Evolutionary conservation across 2,113 vertebrate genomes (phyloP).

Genomic region (Ondatra zibethicus): DNA sequence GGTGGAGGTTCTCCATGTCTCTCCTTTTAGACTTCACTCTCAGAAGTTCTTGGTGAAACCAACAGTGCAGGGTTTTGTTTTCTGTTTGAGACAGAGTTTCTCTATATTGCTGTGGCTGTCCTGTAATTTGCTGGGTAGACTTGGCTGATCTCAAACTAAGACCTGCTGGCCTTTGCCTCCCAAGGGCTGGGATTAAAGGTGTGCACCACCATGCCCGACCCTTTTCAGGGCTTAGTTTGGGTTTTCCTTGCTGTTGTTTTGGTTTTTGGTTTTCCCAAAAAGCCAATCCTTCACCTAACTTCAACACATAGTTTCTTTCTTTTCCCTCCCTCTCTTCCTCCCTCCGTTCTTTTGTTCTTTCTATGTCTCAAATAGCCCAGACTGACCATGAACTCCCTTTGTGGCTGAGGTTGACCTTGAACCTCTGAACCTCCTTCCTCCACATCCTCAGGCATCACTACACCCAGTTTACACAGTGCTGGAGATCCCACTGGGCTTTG

Average conservation of each 20-base stretch:
- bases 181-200: neutral
- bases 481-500: neutral
- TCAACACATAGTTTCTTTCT: neutral
- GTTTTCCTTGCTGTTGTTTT: neutral
- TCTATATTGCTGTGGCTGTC: neutral
- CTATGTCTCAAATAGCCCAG: neutral
- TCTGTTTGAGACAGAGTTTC: neutral
- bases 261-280: neutral
- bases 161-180: neutral
- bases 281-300: neutral
- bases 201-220: neutral
- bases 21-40: neutral
- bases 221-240: neutral
- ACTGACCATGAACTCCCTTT: neutral
- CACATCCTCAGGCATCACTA: too few species aligned
- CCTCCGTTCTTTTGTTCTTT: neutral
- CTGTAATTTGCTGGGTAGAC: neutral
- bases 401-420: neutral
- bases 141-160: neutral
- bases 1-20: neutral
- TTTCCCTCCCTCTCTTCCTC: neutral
- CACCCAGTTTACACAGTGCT: too few species aligned
- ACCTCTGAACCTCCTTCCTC: neutral
- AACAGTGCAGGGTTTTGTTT: neutral
- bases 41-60: neutral